Base-by-base conservation (phyloP, 1,140 invertebrate species). In the Trichonephila clavata region DNA sequence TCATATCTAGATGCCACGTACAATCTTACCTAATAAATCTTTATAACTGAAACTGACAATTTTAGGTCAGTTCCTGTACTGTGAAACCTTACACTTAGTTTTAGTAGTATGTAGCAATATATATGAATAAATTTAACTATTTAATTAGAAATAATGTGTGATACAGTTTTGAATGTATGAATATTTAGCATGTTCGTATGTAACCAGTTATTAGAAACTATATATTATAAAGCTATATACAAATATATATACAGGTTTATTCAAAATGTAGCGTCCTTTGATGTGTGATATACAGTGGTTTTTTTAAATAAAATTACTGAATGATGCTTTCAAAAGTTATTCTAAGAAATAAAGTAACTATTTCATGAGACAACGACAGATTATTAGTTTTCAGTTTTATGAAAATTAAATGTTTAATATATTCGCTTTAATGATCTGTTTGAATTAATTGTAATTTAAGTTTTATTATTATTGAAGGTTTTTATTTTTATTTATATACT, bases 231-330 rank as follows among this genome's bases (percentile, higher is more conserved):
- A 65, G 14, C 16, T 24, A 10, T 87, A 63, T 10, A 27, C 16
- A 24, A 32, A 57, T 87, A 63, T 43, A 63, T 87, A 87, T 86
- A 65, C n/a, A 59, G 21, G 21, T 81, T 20, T 87, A 68, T 87
- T 86, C 50, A 81, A 87, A 88, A 68, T 93, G 83, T 93, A 88
- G 84, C 92, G 86, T 93, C 92, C 92, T 93, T 93, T 80, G 24
- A 93, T 93, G 92, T 92, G 91, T 93, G 92, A 93, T 93, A 92
- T 92, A 81, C 84, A 80, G 92, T 93, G 86, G 43, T 93, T 87
- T 88, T 93, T 89, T 32, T 39, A 39, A 84, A 77, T 77, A 43
- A 92, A 92, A 93, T 93, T 93, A 88, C 84, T 93, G 84, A 63
- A 86, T 63, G 65, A 84, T 90, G 50, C 68, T 87, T 80, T 80